Evolutionary conservation across 2,888 invertebrate genomes (phyloP), one percentile per base, ranked within the genome.

Genomic region (Orthonychiurus folsomi): DNA sequence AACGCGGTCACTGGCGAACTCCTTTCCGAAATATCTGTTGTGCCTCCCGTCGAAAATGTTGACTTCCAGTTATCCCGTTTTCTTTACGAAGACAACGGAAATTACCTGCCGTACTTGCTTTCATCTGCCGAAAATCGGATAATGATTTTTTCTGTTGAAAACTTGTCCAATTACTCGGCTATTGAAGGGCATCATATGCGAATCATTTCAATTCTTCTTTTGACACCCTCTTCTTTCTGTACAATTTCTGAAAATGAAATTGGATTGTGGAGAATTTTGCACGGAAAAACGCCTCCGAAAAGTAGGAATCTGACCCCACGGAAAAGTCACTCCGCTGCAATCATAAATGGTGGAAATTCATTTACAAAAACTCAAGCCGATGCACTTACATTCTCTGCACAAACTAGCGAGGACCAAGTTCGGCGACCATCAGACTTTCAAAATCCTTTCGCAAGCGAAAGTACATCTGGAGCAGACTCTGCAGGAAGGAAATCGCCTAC

Each of bases 161-260:
- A 63, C 2, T 62, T 64, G 1, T 66, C 68, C 1, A 9, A 65
- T 25, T 64, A 65, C 28, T 47, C 56, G 50, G 54, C 59, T 9
- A 63, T 69, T n/a, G 66, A 69, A 59, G 71, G 63, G 15, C 71
- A 69, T 63, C 59, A 61, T 3, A 66, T 67, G 65, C 64, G 66
- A 54, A 69, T 71, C 15, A 66, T 69, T 12, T 63, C 65, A 15
- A 26, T 71, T 9, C 60, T 71, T 5, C 67, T 66, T 21, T 24
- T 63, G 18, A 50, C 64, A 9, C 20, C 47, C 18, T 63, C 63
- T 53, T 26, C 62, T 1, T 69, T 71, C 56, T 65, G 67, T 26
- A 65, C 69, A 18, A 63, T 71, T 9, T 67, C 69, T 63, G 71
- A 69, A 59, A 66, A 67, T 62, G 71, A 71, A 61, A 67, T 71